These are phyloP conservation scores for Parasteatoda lunata DNA, from an alignment of 2,888 invertebrate genomes.

Conservation along the genomic window DNA sequence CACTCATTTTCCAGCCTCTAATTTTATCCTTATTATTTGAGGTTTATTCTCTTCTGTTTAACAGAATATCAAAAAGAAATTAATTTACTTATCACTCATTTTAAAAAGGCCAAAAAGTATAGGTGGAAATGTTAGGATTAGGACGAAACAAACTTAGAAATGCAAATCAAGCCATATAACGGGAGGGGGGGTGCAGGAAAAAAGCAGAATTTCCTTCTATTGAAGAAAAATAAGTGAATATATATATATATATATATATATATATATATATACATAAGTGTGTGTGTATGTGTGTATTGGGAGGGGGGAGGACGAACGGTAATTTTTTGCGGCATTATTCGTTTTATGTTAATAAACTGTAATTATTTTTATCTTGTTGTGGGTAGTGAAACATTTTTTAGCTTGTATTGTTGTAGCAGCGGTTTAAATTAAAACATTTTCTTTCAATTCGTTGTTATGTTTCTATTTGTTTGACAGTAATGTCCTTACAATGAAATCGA, in stretches of 20 bases:
- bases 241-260: no score
- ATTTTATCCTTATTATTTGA: constrained; percentile 64
- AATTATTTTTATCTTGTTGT: constrained; percentile 58
- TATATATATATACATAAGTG: no score
- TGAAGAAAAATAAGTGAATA: no score
- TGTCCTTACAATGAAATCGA: no score
- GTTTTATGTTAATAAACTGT: constrained; percentile 39
- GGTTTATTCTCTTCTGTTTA: constrained; percentile 63
- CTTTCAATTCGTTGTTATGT: no score
- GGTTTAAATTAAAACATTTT: no score
- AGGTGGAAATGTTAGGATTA: constrained; percentile 57
- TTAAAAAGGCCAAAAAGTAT: constrained; percentile 47
- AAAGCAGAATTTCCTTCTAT: constrained; percentile 34
- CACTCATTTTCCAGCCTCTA: constrained; percentile 28
- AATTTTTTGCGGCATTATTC: no score
- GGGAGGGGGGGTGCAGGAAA: constrained; percentile 3
- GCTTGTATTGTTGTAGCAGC: no score
- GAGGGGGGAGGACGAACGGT: no score
- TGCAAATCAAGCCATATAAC: constrained; percentile 62
- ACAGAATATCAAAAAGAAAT: constrained; percentile 67
- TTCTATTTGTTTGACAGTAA: no score
- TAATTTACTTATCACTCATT: constrained; percentile 67
- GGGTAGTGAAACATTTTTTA: constrained; percentile 34
- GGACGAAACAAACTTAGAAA: constrained; percentile 60
- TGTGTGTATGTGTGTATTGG: no score